Evolutionary conservation across 2,888 invertebrate genomes (phyloP).

Genomic region (Macropis europaea): DNA sequence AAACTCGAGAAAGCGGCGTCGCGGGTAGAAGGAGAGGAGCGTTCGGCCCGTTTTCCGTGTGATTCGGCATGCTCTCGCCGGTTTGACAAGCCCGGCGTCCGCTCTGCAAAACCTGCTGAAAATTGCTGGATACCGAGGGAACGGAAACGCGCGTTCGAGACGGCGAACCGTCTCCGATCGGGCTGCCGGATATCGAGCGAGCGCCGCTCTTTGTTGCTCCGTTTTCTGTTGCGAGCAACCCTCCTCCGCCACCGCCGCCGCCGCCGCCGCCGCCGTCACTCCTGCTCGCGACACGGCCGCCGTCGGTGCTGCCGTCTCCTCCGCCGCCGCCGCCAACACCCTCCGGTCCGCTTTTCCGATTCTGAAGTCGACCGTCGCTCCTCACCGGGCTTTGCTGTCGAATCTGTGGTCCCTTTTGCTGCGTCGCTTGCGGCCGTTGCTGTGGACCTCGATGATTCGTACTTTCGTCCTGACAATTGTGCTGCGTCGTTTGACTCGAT

Average conservation of each 20-base stretch:
- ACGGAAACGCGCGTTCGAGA: conserved; percentile 35
- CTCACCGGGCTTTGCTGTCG: conserved; percentile 10
- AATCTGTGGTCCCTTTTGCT: conserved; percentile 24
- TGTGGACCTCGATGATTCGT: background rate
- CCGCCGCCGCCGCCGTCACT: background rate
- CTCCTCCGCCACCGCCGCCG: background rate
- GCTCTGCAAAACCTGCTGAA: conserved; percentile 43
- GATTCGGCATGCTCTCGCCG: conserved; percentile 73
- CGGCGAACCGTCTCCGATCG: conserved; percentile 48
- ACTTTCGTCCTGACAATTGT: conserved; percentile 8
- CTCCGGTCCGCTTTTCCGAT: conserved; percentile 4
- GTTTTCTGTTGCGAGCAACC: conserved; percentile 67
- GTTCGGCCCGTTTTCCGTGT: conserved; percentile 71
- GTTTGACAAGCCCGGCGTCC: conserved; percentile 34
- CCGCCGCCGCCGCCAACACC: background rate
- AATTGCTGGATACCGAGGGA: conserved; percentile 33
- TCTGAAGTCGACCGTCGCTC: background rate
- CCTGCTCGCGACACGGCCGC: too few relatives aligned
- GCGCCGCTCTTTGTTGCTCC: conserved; percentile 68
- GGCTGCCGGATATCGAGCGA: conserved; percentile 21
- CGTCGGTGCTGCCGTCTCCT: too few relatives aligned
- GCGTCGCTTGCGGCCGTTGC: conserved; percentile 2
- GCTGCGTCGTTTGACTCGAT: background rate
- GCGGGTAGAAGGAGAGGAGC: conserved; percentile 73
- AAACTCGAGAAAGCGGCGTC: conserved; percentile 68